Base-by-base conservation (phyloP, 2,888 invertebrate species). In the Diadegma fenestrale region DNA sequence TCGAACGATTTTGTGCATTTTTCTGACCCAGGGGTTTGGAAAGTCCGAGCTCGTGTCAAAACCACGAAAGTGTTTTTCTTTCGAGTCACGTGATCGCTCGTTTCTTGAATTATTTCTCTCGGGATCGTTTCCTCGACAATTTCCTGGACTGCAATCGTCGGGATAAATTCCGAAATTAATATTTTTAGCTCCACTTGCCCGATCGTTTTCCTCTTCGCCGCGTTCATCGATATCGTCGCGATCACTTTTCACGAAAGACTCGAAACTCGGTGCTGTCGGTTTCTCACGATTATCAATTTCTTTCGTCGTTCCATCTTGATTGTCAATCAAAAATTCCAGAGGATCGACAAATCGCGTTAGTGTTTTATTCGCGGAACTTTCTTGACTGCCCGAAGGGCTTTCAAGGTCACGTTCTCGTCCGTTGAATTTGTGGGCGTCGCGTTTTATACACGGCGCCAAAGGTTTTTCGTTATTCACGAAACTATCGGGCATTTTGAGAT, bases 201-300 rank as follows among this genome's bases (percentile, higher is more conserved):
- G 12, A 26, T 26, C 14, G 4, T 58, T 26, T 14, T 7, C 26
- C 26, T 54, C 22, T 54, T 26, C 37, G 37, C 37, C 37, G 1
- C 5, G 37, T 7, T 54, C 22, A 3, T 54, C 22, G 22, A n/a
- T n/a, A n/a, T n/a, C n/a, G n/a, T n/a, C n/a, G n/a, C n/a, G n/a
- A n/a, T 14, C 26, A 58, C 12, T 1, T 58, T 58, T 26, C 26
- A 26, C 10, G 14, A 58, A 14, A 10, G 26, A 58, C 12, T 0
- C 58, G 26, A 58, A 58, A 26, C 26, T 58, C 58, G 58, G 58
- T 58, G 58, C 26, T 5, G 22, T 58, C 14, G 58, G 58, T 58
- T 58, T 58, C 22, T 58, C 58, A 14, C 14, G 12, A 58, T 22
- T 26, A 12, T 54, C 54, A 22, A 3, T 54, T 26, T 22, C 12